These are phyloP conservation scores for Parauchenoglanis punctatus DNA, from an alignment of 2,797 vertebrate species.

Conservation along the genomic window DNA sequence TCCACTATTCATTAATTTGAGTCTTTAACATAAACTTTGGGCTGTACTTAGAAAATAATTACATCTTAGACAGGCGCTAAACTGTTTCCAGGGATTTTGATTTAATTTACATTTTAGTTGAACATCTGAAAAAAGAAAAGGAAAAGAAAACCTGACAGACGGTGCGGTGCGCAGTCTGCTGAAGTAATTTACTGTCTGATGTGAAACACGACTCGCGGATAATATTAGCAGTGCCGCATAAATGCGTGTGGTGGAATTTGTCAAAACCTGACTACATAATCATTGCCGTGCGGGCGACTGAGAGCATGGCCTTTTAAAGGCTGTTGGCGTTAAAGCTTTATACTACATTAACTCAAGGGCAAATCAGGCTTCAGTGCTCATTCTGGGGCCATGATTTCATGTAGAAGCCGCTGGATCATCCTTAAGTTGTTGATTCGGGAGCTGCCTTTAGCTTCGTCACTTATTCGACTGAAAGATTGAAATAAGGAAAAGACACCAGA, in stretches of 20 bases:
- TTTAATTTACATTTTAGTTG: not conserved
- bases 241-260: not conserved
- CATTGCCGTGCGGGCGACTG: not conserved
- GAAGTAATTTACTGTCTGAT: slow-evolving; percentile 1
- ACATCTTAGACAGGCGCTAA: not conserved
- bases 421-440: not conserved
- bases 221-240: slow-evolving; percentile 5
- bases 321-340: not conserved
- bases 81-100: not conserved
- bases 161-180: not conserved
- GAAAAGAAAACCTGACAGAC: not conserved
- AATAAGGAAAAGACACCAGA: not conserved
- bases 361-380: not conserved
- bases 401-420: not conserved
- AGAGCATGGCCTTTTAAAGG: not conserved
- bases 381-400: not conserved
- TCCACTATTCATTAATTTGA: not conserved
- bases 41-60: not conserved
- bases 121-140: not conserved
- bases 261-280: not conserved
- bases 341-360: not conserved
- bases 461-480: not conserved
- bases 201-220: not conserved
- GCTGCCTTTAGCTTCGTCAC: not conserved
- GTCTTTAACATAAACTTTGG: not conserved